These are phyloP conservation scores for Apistogramma diplotaenia DNA, from an alignment of 2,113 vertebrate genomes.

Conservation along the genomic window DNA sequence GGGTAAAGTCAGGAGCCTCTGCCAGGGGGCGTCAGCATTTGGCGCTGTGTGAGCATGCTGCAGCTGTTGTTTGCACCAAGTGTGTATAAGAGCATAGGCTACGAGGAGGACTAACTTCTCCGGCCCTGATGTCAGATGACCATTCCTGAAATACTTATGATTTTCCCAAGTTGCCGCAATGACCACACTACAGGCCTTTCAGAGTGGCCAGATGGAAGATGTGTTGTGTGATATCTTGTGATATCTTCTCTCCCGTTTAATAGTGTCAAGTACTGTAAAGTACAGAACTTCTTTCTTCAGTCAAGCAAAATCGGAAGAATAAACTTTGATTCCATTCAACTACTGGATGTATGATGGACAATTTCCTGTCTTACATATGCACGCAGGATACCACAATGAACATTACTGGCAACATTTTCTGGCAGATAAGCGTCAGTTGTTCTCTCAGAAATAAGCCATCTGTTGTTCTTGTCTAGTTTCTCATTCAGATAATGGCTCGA, in stretches of 20 bases:
- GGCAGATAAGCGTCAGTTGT: constrained; percentile 17
- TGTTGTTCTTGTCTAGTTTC: constrained; percentile 24
- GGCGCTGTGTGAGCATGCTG: constrained; percentile 54
- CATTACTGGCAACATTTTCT: constrained; percentile 16
- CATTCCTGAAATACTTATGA: constrained; percentile 69
- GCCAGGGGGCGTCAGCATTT: constrained; percentile 58
- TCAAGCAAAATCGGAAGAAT: not conserved
- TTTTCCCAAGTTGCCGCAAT: constrained; percentile 61
- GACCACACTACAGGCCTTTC: constrained; percentile 49
- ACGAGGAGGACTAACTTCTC: constrained; percentile 52
- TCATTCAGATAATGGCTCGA: constrained; percentile 3
- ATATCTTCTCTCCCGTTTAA: constrained; percentile 9
- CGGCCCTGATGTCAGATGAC: constrained; percentile 66
- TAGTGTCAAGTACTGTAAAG: constrained; percentile 1
- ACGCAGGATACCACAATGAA: not conserved
- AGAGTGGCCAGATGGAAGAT: constrained; percentile 47
- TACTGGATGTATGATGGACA: not conserved
- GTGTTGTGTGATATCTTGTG: constrained; percentile 22
- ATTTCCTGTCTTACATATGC: not conserved
- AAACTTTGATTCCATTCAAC: not conserved
- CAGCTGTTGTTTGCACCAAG: constrained; percentile 80
- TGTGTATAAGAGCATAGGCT: constrained; percentile 46
- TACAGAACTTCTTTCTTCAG: not conserved
- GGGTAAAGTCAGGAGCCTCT: constrained; percentile 17
- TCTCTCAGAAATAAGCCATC: constrained; percentile 33